Evolutionary conservation across 2,888 invertebrate genomes (phyloP).

Genomic region (Crepidodera aurea): DNA sequence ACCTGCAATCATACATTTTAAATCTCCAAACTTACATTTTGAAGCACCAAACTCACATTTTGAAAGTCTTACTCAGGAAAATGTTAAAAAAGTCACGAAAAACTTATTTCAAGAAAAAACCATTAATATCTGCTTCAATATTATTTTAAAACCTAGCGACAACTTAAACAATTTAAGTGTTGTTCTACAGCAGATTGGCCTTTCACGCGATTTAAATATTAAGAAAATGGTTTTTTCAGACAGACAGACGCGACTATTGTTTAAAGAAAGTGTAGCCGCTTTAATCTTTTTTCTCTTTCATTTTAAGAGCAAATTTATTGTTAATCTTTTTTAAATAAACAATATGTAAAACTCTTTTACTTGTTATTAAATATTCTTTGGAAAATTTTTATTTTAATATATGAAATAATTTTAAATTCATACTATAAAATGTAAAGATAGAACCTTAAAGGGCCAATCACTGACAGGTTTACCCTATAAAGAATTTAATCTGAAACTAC

Average conservation of each 20-base stretch:
- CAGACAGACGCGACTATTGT: no score
- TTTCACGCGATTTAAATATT: slow-evolving; percentile 3
- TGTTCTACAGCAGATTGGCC: slow-evolving; percentile 9
- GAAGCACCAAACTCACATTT: slow-evolving; percentile 14
- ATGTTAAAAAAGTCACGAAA: slow-evolving; percentile 9
- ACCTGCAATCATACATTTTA: slow-evolving; percentile 6
- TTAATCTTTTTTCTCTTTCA: neutral
- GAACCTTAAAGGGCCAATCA: neutral
- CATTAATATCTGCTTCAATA: slow-evolving; percentile 1
- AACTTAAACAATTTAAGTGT: slow-evolving; percentile 1
- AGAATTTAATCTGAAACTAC: no score
- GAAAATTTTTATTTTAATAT: no score
- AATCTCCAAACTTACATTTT: slow-evolving; percentile 13
- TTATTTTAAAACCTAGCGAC: slow-evolving; percentile 8
- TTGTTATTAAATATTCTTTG: no score
- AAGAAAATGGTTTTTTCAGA: no score
- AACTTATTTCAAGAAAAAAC: neutral
- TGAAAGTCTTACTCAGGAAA: neutral
- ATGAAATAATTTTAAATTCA: no score
- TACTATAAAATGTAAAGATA: no score
- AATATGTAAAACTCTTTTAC: no score
- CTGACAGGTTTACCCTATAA: neutral
- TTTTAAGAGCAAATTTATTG: slow-evolving; percentile 1
- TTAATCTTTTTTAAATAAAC: no score
- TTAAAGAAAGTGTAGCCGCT: slow-evolving; percentile 8